phyloP scores from a whole-genome alignment of 2,113 vertebrate species.

The Saguinus imperator region DNA sequence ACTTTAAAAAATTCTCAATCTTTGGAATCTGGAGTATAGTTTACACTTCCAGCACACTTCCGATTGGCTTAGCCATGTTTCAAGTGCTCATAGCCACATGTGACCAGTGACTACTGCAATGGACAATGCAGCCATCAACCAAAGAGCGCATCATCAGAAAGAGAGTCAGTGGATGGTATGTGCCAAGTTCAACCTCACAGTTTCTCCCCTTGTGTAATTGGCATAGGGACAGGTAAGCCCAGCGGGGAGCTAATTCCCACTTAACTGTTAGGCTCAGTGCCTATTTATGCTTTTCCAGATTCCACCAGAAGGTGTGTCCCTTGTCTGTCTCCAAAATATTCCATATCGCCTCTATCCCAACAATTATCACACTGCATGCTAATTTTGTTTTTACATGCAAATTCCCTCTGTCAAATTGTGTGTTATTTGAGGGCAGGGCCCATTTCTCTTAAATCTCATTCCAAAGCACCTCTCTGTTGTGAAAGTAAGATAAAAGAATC shows the following conservation, averaged over 20 bases:
- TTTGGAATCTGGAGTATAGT: not conserved
- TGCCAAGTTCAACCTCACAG: not conserved
- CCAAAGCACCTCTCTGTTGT: not conserved
- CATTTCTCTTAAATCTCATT: not conserved
- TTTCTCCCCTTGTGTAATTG: not conserved
- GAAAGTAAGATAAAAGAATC: not conserved
- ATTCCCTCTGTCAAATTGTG: not conserved
- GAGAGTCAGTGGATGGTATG: not conserved
- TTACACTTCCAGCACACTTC: not conserved
- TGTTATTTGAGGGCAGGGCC: not conserved
- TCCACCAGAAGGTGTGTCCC: not conserved
- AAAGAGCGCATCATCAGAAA: not conserved
- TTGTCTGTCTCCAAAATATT: not conserved
- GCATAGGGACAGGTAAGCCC: not conserved
- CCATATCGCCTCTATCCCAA: not conserved
- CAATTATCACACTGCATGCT: not conserved
- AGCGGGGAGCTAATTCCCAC: not conserved
- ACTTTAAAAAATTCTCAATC: not conserved
- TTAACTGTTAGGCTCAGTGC: not conserved
- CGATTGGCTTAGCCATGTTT: not conserved
- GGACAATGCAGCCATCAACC: not conserved
- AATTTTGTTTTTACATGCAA: not conserved
- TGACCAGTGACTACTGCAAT: not conserved
- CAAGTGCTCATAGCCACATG: not conserved
- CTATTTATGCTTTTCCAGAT: not conserved